phyloP scores from a whole-genome alignment of 1,140 invertebrate species.

The Papilio polyxenes region DNA sequence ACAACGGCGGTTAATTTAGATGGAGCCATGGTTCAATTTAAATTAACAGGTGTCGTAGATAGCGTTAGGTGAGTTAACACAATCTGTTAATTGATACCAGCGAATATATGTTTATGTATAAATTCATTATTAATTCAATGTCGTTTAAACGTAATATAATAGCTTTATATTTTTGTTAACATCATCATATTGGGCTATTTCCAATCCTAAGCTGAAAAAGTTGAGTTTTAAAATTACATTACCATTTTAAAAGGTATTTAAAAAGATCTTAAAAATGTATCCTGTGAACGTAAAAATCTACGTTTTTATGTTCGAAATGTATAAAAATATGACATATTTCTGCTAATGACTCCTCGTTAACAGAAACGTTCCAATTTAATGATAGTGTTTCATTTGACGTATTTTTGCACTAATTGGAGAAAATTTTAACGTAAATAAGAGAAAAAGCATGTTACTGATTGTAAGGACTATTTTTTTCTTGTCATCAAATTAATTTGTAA shows the following conservation, averaged over 20 bases:
- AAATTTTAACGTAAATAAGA: background rate
- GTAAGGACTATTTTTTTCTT: too few relatives aligned
- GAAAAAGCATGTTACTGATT: too few relatives aligned
- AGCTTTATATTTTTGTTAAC: too few relatives aligned
- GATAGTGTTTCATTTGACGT: background rate
- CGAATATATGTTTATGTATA: background rate
- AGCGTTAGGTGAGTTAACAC: background rate
- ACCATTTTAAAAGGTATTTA: too few relatives aligned
- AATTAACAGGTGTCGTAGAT: slow-evolving; percentile 10
- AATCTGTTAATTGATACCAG: background rate
- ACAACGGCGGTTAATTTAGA: slow-evolving; percentile 9
- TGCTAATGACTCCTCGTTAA: background rate
- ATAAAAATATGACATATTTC: background rate
- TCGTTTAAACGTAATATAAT: background rate
- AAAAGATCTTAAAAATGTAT: too few relatives aligned
- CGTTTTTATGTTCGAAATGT: background rate
- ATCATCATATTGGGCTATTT: too few relatives aligned
- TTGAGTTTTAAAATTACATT: too few relatives aligned
- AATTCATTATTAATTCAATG: background rate
- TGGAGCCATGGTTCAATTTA: background rate
- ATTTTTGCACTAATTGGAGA: background rate
- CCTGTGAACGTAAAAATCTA: too few relatives aligned
- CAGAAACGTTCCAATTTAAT: background rate
- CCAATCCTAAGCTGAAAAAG: too few relatives aligned
- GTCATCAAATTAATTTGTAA: too few relatives aligned